phyloP scores from a whole-genome alignment of 2,797 vertebrate species.

The Leptoclinus maculatus region DNA sequence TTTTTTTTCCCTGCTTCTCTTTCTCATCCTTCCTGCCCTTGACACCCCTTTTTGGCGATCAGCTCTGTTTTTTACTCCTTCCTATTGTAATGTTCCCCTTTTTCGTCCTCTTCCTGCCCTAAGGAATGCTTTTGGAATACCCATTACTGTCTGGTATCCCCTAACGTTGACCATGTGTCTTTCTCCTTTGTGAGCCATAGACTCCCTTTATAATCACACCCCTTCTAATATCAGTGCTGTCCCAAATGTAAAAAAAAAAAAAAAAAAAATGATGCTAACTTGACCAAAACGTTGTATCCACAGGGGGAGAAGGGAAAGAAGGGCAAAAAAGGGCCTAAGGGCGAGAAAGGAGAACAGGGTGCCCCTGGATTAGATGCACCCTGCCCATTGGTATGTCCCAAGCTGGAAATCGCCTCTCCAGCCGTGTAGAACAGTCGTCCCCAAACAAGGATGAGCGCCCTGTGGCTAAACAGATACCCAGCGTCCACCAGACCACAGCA shows the following conservation, averaged over 20 bases:
- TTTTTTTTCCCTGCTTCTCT: conserved; percentile 88
- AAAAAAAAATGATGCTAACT: conserved; percentile 78
- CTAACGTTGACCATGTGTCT: conserved; percentile 83
- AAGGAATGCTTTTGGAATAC: conserved; percentile 76
- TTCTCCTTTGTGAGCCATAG: conserved; percentile 70
- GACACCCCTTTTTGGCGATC: conserved; percentile 67
- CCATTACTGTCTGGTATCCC: conserved; percentile 72
- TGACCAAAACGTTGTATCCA: conserved; percentile 95
- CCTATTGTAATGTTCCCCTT: conserved; percentile 70
- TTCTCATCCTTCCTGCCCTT: conserved; percentile 90
- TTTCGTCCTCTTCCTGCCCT: conserved; percentile 73
- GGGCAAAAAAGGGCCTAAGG: conserved; percentile 99
- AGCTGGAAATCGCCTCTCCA: conserved; percentile 79
- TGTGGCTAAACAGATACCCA: conserved; percentile 67
- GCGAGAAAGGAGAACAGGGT: conserved; percentile 99
- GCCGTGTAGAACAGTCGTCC: conserved; percentile 72
- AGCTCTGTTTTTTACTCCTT: conserved; percentile 73
- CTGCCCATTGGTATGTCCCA: conserved; percentile 99
- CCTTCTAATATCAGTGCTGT: conserved; percentile 65
- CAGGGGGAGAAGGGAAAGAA: conserved; percentile 99
- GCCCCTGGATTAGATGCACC: conserved; percentile 99
- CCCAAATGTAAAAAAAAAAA: conserved; percentile 58
- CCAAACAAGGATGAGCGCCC: conserved; percentile 83
- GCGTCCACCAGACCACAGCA: conserved; percentile 25
- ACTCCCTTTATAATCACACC: conserved; percentile 74